Evolutionary conservation across 2,113 vertebrate genomes (phyloP).

Genomic region (Microtus richardsoni): DNA sequence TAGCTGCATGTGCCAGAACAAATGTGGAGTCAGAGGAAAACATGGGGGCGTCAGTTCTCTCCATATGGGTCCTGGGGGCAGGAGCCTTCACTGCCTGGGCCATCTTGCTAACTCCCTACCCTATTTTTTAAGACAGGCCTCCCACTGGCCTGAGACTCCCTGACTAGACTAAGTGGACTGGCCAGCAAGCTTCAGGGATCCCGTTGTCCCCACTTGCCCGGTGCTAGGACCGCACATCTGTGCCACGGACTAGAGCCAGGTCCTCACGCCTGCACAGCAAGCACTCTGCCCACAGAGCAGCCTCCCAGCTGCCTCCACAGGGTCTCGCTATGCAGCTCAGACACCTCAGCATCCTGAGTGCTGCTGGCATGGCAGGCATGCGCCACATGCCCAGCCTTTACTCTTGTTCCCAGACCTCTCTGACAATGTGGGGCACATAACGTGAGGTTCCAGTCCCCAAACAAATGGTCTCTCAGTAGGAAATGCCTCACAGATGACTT

Average conservation of each 20-base stretch:
- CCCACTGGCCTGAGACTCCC: background rate
- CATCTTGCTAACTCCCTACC: too few species aligned
- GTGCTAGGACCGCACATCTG: background rate
- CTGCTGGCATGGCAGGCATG: background rate
- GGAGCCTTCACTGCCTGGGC: background rate
- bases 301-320: background rate
- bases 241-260: background rate
- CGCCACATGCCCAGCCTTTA: background rate
- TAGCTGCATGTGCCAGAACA: too few species aligned
- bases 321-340: background rate
- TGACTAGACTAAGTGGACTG: background rate
- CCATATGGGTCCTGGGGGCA: too few species aligned
- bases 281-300: background rate
- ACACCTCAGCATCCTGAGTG: background rate
- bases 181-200: background rate
- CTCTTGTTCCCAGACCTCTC: too few species aligned
- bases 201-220: background rate
- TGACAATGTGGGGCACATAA: background rate
- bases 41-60: background rate
- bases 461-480: background rate
- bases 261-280: background rate
- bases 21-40: background rate
- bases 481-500: too few species aligned
- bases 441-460: background rate
- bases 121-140: background rate